phyloP scores from a whole-genome alignment of 2,797 vertebrate species.

The Phylloscopus collybita region DNA sequence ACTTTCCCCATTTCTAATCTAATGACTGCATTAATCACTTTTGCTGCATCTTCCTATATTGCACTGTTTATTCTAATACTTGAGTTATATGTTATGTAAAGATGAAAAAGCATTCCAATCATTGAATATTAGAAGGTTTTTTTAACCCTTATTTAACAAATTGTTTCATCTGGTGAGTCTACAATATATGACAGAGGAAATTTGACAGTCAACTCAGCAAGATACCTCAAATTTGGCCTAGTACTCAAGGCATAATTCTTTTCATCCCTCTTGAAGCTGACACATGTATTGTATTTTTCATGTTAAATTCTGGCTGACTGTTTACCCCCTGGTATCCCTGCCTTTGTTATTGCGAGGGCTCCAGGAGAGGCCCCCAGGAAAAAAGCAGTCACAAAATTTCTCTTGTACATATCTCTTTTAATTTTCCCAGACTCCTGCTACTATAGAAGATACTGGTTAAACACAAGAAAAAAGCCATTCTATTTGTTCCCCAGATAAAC shows the following conservation, averaged over 20 bases:
- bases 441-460: not conserved
- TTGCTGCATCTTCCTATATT: not conserved
- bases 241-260: not conserved
- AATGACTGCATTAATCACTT: not conserved
- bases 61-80: not conserved
- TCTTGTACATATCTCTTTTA: not conserved
- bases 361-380: not conserved
- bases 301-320: not conserved
- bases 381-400: not conserved
- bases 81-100: not conserved
- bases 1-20: not conserved
- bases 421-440: not conserved
- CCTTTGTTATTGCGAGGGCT: not conserved
- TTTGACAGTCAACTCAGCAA: not conserved
- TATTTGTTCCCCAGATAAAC: not conserved
- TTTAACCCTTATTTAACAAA: not conserved
- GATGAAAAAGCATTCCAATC: not conserved
- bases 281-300: not conserved
- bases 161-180: not conserved
- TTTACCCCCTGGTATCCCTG: not conserved
- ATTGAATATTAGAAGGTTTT: not conserved
- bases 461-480: not conserved
- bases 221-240: not conserved
- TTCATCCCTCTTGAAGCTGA: not conserved
- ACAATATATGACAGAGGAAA: not conserved